Percentiles rank a stretch among this genome's conserved stretches.
Evolutionary conservation across 2,797 vertebrate species (phyloP).

Genomic region (Danio albolineatus): DNA sequence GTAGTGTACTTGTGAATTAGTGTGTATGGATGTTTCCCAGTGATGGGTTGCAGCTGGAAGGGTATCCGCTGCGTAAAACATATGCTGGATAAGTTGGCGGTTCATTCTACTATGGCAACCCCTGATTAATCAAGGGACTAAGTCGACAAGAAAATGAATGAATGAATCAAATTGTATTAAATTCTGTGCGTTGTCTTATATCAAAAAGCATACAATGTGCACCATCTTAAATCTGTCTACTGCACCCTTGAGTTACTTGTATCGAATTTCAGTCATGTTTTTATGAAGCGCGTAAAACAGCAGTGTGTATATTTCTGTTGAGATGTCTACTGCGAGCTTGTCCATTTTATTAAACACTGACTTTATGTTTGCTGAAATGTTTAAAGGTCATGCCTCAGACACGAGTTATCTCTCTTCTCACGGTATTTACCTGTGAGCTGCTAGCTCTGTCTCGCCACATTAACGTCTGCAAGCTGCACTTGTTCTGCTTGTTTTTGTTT

Average conservation of each 20-base stretch:
- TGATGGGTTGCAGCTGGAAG: too few relatives aligned
- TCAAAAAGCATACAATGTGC: neutral
- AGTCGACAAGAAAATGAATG: too few relatives aligned
- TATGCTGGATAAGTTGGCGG: too few relatives aligned
- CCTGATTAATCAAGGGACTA: too few relatives aligned
- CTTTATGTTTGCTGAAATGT: slow-evolving; percentile 22
- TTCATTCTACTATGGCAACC: too few relatives aligned
- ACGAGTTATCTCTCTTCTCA: slow-evolving; percentile 32
- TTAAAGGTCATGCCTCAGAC: slow-evolving; percentile 49
- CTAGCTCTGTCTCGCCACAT: slow-evolving; percentile 7
- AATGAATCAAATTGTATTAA: too few relatives aligned
- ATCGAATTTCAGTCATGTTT: neutral
- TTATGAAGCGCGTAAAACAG: neutral
- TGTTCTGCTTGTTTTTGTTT: neutral
- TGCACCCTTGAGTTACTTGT: neutral
- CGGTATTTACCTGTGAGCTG: slow-evolving; percentile 31
- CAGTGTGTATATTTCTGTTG: slow-evolving; percentile 2
- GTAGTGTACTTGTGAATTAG: too few relatives aligned
- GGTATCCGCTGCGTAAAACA: too few relatives aligned
- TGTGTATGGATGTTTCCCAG: too few relatives aligned
- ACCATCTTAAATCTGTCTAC: neutral
- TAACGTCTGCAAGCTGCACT: slow-evolving; percentile 26
- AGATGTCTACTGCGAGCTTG: slow-evolving; percentile 23
- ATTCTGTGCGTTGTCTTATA: neutral
- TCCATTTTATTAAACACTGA: slow-evolving; percentile 31